Evolutionary conservation across 2,113 vertebrate species (phyloP).

Genomic region (zebrafish (Danio rerio)): GRCz12tu NC_133180.1:61996501-61997000

Average conservation of each 20-base stretch:
- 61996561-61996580: no score
- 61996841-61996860: neutral
- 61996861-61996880: neutral
- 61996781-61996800: neutral
- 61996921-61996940: neutral
- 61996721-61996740: no score
- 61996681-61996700: no score
- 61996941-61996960: neutral
- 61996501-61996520: no score
- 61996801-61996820: neutral
- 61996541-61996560: no score
- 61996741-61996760: neutral
- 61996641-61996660: no score
- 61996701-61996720: no score
- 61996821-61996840: neutral
- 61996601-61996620: no score
- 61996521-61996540: no score
- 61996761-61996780: neutral
- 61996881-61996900: neutral
- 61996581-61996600: no score
- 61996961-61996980: neutral
- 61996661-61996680: no score
- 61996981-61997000: neutral
- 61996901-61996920: slow-evolving; percentile 4
- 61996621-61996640: no score